These are phyloP conservation scores for Cinclus mexicanus DNA, from an alignment of 2,113 vertebrate genomes.

Conservation along the genomic window DNA sequence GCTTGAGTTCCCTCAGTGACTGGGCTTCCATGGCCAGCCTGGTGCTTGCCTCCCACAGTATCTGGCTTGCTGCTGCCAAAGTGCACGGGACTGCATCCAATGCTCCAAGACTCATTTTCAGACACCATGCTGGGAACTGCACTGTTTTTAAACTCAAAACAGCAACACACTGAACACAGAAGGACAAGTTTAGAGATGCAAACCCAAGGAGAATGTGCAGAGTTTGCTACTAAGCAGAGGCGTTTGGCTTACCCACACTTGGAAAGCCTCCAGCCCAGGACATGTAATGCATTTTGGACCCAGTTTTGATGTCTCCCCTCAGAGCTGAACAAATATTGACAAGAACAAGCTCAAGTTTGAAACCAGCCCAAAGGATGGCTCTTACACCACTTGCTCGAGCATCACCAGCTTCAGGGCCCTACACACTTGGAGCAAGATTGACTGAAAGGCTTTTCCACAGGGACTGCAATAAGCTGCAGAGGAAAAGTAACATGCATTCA, in stretches of 20 bases:
- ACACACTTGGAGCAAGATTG: constrained; percentile 71
- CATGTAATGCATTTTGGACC: constrained; percentile 43
- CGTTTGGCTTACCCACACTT: constrained; percentile 3
- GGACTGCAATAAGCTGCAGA: constrained; percentile 83
- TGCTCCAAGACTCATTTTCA: background rate
- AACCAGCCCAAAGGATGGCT: constrained; percentile 58
- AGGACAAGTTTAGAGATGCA: constrained; percentile 46
- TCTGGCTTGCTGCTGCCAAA: constrained; percentile 26
- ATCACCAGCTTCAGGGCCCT: constrained; percentile 83
- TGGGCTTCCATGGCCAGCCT: background rate
- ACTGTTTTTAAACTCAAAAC: background rate
- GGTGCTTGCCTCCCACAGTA: background rate
- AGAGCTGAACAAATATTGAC: constrained; percentile 7
- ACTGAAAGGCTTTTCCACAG: constrained; percentile 85
- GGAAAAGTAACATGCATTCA: constrained; percentile 90
- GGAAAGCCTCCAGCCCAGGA: constrained; percentile 68
- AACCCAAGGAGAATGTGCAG: constrained; percentile 29
- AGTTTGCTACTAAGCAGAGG: constrained; percentile 53
- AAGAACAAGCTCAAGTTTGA: background rate
- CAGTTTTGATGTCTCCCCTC: constrained; percentile 63
- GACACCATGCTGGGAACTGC: constrained; percentile 23
- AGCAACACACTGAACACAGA: constrained; percentile 50
- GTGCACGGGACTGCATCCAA: background rate
- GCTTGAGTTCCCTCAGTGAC: background rate
- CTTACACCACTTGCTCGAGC: constrained; percentile 61